A percentile compares a stretch with the other conserved stretches of the same genome.
Evolutionary conservation across 2,113 vertebrate genomes (phyloP).

Genomic region (Alligator mississippiensis): DNA sequence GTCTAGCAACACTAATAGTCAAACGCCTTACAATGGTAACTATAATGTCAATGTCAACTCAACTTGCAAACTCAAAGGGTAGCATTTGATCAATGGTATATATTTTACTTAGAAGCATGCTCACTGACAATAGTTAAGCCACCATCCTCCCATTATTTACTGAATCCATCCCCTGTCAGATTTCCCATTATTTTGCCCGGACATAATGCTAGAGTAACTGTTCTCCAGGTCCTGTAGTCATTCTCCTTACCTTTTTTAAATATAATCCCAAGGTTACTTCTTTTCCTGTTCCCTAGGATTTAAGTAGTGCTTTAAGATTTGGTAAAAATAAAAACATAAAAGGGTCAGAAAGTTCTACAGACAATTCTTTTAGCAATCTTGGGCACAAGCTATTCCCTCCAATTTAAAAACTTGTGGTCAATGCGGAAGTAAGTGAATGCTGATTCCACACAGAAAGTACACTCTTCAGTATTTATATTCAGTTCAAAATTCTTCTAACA

Average conservation of each 20-base stretch:
- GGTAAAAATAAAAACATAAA: not conserved
- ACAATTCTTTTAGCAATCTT: not conserved
- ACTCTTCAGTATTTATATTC: not conserved
- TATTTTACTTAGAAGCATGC: too few relatives aligned
- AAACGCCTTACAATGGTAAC: too few relatives aligned
- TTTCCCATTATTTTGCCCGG: not conserved
- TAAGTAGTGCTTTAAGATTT: not conserved
- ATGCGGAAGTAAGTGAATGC: not conserved
- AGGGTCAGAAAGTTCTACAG: not conserved
- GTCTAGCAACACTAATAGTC: too few relatives aligned
- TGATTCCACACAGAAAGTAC: fast-evolving
- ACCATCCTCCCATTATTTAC: not conserved
- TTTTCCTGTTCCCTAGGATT: too few relatives aligned
- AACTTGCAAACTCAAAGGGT: too few relatives aligned
- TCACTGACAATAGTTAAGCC: not conserved
- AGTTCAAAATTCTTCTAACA: too few relatives aligned
- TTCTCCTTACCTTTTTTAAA: not conserved
- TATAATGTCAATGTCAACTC: too few relatives aligned
- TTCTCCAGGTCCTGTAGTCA: not conserved
- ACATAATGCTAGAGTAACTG: not conserved
- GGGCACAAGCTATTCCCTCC: not conserved
- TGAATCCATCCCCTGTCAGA: not conserved
- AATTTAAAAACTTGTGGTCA: not conserved
- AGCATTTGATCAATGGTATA: too few relatives aligned
- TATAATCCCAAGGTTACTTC: too few relatives aligned